A percentile compares a stretch with the other conserved stretches of the same genome.
Conservation (phyloP, 1,140 invertebrate species). For the Polyergus mexicanus region DNA sequence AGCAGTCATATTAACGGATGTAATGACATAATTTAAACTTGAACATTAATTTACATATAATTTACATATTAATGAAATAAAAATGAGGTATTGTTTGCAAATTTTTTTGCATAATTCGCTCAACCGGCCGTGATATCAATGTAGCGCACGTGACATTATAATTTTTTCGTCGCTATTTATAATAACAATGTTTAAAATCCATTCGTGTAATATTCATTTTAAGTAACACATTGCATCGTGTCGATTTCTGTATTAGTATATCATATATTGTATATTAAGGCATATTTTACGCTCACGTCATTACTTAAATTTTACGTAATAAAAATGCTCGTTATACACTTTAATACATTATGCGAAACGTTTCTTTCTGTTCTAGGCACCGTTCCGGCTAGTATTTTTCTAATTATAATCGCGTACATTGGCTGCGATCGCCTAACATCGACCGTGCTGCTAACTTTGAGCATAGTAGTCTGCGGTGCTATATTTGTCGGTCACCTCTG, state of each 20-base stretch:
- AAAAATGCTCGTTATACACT: background rate
- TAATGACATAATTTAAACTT: constrained; percentile 10
- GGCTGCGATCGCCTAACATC: constrained; percentile 89
- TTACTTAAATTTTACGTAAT: background rate
- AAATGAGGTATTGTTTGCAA: constrained; percentile 41
- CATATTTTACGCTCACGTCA: background rate
- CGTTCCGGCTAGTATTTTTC: constrained; percentile 89
- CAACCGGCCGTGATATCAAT: background rate
- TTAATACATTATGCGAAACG: background rate
- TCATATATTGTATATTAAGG: background rate
- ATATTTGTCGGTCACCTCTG: constrained; percentile 95
- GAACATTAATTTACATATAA: background rate
- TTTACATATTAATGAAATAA: constrained; percentile 45
- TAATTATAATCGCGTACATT: constrained; percentile 90
- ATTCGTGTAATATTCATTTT: background rate
- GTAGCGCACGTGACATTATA: background rate
- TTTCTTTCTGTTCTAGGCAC: constrained; percentile 85
- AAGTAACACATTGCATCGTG: background rate
- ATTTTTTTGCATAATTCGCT: background rate
- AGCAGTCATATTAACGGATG: background rate
- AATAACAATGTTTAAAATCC: background rate
- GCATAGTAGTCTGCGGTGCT: constrained; percentile 91
- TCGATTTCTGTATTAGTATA: background rate
- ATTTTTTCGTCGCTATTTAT: background rate
- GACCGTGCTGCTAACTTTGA: constrained; percentile 90